Conservation (phyloP, 2,888 invertebrate species). For the Trichopria drosophilae region DNA sequence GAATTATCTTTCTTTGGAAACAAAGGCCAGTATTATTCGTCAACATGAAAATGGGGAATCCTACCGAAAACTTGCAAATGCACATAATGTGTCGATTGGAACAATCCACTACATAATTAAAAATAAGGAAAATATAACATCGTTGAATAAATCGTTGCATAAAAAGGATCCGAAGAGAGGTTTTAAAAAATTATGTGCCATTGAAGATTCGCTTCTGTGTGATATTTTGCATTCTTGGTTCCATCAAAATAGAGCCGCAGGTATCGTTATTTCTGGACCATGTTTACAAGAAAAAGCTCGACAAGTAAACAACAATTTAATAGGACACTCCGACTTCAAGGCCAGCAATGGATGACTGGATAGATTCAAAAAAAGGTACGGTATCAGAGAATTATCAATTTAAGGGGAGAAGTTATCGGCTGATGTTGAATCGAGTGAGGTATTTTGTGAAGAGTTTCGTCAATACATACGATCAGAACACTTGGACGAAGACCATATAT, state of each 20-base stretch:
- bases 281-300: background rate
- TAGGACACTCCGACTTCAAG: background rate
- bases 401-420: conserved; percentile 11
- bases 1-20: no score
- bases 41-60: no score
- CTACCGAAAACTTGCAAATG: no score
- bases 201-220: no score
- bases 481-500: conserved; percentile 24
- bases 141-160: no score
- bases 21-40: no score
- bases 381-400: background rate
- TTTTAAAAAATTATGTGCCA: no score
- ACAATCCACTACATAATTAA: no score
- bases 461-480: background rate
- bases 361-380: conserved; percentile 21
- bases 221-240: no score
- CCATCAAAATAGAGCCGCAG: background rate
- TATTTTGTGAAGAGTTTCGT: background rate
- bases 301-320: background rate
- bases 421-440: background rate
- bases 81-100: no score
- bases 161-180: no score
- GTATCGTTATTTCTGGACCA: background rate
- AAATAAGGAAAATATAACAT: no score
- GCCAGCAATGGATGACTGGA: conserved; percentile 18